Percentiles rank a stretch among this genome's conserved stretches.
phyloP scores from a whole-genome alignment of 1,140 invertebrate genomes.

The Zaprionus davidi region DNA sequence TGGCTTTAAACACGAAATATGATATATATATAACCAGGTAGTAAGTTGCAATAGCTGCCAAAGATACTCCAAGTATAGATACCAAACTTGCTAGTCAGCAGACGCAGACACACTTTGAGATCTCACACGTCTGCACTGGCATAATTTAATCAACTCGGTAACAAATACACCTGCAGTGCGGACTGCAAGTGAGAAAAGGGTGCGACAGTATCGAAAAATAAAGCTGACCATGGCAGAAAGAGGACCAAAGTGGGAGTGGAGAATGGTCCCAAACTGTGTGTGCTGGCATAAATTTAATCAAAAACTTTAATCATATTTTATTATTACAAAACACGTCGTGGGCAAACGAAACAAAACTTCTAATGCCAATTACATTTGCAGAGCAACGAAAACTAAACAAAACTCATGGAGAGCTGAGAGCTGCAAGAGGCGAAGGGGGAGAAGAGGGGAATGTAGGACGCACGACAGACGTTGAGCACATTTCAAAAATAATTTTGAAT shows the following conservation, averaged over 20 bases:
- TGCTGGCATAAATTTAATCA: slow-evolving; percentile 81
- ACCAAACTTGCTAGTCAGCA: not conserved
- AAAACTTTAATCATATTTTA: slow-evolving; percentile 83
- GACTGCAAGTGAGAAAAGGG: slow-evolving; percentile 16
- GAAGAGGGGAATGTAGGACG: not conserved
- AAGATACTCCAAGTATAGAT: not conserved
- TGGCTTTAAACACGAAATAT: slow-evolving; percentile 1
- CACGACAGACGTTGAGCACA: slow-evolving; percentile 60
- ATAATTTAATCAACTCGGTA: slow-evolving; percentile 79
- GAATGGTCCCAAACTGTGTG: slow-evolving; percentile 56
- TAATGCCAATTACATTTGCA: slow-evolving; percentile 82
- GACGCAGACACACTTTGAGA: slow-evolving; percentile 4
- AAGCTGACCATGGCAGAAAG: slow-evolving; percentile 31
- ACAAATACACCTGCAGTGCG: slow-evolving; percentile 68
- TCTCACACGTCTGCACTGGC: slow-evolving; percentile 72
- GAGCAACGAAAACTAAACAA: slow-evolving; percentile 76
- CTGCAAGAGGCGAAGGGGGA: not conserved
- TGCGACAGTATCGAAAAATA: slow-evolving; percentile 38
- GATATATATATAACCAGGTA: not conserved
- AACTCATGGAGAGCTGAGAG: slow-evolving; percentile 38
- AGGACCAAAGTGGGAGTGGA: not conserved
- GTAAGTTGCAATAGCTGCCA: too few species aligned
- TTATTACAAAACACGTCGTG: slow-evolving; percentile 82
- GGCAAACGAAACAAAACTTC: slow-evolving; percentile 65
- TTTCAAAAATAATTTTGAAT: slow-evolving; percentile 82